phyloP scores from a whole-genome alignment of 2,113 vertebrate genomes.

The Pseudonaja textilis region DNA sequence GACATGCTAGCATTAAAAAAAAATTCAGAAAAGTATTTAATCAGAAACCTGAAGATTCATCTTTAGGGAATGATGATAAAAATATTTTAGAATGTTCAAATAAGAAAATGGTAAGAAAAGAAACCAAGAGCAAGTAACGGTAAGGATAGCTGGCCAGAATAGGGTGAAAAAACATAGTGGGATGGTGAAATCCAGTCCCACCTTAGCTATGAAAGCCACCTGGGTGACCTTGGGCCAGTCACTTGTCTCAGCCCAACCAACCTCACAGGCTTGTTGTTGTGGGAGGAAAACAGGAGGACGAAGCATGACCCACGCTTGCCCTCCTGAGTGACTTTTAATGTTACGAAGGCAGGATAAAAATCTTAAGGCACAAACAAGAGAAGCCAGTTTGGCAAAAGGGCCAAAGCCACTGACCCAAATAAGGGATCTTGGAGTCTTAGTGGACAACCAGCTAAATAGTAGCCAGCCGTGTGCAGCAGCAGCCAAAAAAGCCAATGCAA shows the following conservation, averaged over 20 bases:
- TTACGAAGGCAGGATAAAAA: neutral
- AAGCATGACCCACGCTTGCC: neutral
- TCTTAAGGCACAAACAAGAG: neutral
- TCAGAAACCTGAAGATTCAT: neutral
- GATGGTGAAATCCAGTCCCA: no score
- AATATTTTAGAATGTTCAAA: neutral
- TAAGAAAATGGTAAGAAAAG: neutral
- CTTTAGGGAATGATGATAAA: neutral
- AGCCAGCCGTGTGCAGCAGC: no score
- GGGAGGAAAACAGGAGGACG: neutral
- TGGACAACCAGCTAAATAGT: no score
- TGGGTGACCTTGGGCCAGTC: neutral
- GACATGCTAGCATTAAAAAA: neutral
- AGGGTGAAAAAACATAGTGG: neutral
- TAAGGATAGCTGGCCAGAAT: neutral
- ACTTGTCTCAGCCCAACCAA: neutral
- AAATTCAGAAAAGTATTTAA: neutral
- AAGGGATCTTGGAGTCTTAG: no score
- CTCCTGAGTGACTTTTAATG: neutral
- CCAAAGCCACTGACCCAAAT: neutral
- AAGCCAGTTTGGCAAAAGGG: neutral
- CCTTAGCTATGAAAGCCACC: neutral
- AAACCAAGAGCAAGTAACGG: neutral
- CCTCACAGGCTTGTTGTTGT: neutral
- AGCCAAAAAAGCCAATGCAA: no score